A percentile compares a stretch with the other conserved stretches of the same genome.
Evolutionary conservation across 2,113 vertebrate species (phyloP).

Genomic region (Chrysochloris asiatica): DNA sequence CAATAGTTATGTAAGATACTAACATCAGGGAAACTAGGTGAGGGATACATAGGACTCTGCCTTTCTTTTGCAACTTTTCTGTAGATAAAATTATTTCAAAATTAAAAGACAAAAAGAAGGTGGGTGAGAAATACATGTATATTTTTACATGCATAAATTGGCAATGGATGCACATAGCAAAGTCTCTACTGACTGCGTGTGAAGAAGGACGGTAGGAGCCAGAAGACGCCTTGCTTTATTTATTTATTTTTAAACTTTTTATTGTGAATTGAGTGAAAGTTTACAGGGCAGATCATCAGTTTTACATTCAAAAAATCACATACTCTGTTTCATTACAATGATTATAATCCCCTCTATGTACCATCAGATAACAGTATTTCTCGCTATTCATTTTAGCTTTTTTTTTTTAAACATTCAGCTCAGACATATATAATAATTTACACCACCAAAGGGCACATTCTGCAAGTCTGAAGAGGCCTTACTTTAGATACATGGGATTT

Average conservation of each 20-base stretch:
- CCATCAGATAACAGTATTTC: too few relatives aligned
- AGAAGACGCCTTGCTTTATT: neutral
- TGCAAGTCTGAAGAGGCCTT: too few relatives aligned
- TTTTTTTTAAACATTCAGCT: too few relatives aligned
- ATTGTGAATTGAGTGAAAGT: too few relatives aligned
- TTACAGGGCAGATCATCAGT: too few relatives aligned
- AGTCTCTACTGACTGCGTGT: neutral
- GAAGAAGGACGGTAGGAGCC: neutral
- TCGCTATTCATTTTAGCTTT: too few relatives aligned
- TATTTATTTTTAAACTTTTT: too few relatives aligned
- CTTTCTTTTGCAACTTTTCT: neutral
- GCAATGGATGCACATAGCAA: neutral
- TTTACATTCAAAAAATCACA: too few relatives aligned
- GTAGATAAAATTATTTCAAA: slow-evolving; percentile 49
- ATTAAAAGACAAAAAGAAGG: neutral
- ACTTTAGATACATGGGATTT: neutral
- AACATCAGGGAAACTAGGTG: neutral
- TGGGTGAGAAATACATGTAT: neutral
- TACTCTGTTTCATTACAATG: too few relatives aligned
- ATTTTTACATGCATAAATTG: neutral
- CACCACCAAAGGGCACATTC: too few relatives aligned
- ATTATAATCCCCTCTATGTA: too few relatives aligned
- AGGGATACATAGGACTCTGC: neutral
- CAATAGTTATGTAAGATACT: neutral
- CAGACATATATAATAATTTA: too few relatives aligned